Percentiles rank a stretch among this genome's conserved stretches.
Conservation (phyloP, 92 coral and sea anemone genomes). For the Anthopleura xanthogrammica region DNA sequence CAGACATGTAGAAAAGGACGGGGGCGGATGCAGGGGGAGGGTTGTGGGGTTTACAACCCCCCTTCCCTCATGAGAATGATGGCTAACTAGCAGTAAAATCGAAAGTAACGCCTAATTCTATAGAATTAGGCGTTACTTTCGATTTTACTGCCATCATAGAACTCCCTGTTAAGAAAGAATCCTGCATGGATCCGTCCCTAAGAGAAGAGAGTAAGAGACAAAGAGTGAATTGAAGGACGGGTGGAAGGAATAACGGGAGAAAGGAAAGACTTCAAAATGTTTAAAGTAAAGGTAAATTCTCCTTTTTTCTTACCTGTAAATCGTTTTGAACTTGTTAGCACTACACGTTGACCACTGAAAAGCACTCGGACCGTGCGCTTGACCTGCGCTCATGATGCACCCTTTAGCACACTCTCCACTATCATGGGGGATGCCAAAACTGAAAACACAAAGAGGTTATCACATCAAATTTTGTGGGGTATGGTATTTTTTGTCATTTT, state of each 20-base stretch:
- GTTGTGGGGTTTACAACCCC: too few relatives aligned
- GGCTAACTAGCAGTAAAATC: too few relatives aligned
- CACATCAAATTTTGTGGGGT: neutral
- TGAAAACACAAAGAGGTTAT: neutral
- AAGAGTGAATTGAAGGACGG: neutral
- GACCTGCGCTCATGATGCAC: constrained; percentile 65
- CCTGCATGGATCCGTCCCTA: too few relatives aligned
- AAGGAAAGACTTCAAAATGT: too few relatives aligned
- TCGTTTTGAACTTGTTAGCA: constrained; percentile 20
- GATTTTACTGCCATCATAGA: too few relatives aligned
- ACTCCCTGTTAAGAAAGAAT: too few relatives aligned
- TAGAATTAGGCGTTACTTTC: too few relatives aligned
- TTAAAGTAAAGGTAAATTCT: too few relatives aligned
- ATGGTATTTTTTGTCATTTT: neutral
- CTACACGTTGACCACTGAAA: constrained; percentile 84
- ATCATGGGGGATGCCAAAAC: constrained; percentile 76
- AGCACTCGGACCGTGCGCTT: constrained; percentile 61
- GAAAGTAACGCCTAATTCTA: neutral
- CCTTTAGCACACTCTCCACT: constrained; percentile 57
- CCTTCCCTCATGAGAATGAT: too few relatives aligned
- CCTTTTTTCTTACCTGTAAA: constrained; percentile 36
- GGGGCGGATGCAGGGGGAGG: too few relatives aligned
- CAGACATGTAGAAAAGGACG: too few relatives aligned
- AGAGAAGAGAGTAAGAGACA: too few relatives aligned
- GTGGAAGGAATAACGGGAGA: neutral